phyloP scores from a whole-genome alignment of 2,797 vertebrate genomes.

The Paguma larvata region DNA sequence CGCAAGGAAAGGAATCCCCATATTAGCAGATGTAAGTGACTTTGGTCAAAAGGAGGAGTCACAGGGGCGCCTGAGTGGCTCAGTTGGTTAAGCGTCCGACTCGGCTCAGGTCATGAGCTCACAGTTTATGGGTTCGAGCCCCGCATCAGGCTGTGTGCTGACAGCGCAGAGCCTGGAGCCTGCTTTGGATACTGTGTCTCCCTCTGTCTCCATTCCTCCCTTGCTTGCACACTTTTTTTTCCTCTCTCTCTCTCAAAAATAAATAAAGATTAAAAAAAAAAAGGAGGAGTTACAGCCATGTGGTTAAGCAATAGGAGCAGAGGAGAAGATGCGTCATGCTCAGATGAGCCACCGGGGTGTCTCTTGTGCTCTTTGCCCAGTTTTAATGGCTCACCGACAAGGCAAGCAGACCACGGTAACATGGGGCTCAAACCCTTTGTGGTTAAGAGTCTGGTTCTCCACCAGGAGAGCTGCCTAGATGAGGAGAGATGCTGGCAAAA shows the following conservation, averaged over 20 bases:
- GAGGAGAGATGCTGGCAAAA: not conserved
- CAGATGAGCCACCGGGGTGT: accelerated
- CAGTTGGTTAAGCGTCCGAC: too few relatives aligned
- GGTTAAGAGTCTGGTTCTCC: not conserved
- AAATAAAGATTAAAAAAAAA: too few relatives aligned
- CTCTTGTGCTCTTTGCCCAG: not conserved
- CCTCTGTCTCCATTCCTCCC: too few relatives aligned
- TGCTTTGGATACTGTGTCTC: too few relatives aligned
- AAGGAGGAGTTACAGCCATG: not conserved
- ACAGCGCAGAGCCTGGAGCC: too few relatives aligned
- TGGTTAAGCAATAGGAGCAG: not conserved
- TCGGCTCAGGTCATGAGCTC: too few relatives aligned
- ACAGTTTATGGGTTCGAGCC: too few relatives aligned
- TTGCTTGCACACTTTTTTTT: too few relatives aligned
- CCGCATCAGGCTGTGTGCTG: too few relatives aligned
- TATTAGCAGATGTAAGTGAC: not conserved
- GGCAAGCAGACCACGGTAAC: not conserved
- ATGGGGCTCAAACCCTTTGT: not conserved
- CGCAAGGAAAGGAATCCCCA: not conserved
- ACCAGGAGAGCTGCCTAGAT: not conserved
- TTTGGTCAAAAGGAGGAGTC: not conserved
- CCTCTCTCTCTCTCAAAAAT: too few relatives aligned
- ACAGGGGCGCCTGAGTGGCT: too few relatives aligned
- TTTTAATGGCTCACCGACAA: not conserved
- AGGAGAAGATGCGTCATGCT: not conserved